Evolutionary conservation across 2,113 vertebrate species (phyloP), one percentile per base, ranked within the genome.

Genomic region (Herpetotheres cachinnans): DNA sequence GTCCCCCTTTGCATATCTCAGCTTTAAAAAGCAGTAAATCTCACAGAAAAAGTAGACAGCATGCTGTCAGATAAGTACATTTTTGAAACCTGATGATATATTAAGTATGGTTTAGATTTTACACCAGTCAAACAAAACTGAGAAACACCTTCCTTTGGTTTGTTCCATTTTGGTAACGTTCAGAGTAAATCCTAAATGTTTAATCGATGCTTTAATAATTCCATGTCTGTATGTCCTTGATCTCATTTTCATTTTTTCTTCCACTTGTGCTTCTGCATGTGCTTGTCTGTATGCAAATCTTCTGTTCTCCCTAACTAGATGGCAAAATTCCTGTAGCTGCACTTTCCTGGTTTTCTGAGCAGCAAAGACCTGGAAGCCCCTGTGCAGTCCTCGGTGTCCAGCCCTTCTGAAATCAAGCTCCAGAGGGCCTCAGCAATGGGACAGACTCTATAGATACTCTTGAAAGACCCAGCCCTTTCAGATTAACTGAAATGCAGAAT

Each of bases 1-100:
- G 82, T 88, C 10, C 13, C n/a, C 56, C 66, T 95, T 89, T 78
- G 50, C 87, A 78, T 82, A 96, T 85, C 94, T 96, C 82, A 95
- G 67, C 86, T 92, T 81, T 85, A 32, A 89, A 81, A 62, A 93
- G 56, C 49, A 70, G 87, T 92, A 93, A 82, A 77, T 88, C 83
- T 93, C 90, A 49, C 44, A 73, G 59, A 77, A 89, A 86, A 71
- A 50, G 42, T 13, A 77, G 73, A 87, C 30, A 61, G 27, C 3
- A 1, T 69, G 62, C 52, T 38, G 3, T 61, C 79, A 93, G 67
- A 32, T 92, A 91, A 88, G 65, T 94, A 93, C 54, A 76, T 47
- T 80, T 95, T 94, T 82, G 69, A 94, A 86, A 74, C 20, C n/a
- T 47, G 27, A 21, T 91, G 42, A 96, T 95, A 76, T 46, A 79